These are phyloP conservation scores for Zelostemma sp. DNA, from an alignment of 1,140 invertebrate genomes.

Conservation along the genomic window DNA sequence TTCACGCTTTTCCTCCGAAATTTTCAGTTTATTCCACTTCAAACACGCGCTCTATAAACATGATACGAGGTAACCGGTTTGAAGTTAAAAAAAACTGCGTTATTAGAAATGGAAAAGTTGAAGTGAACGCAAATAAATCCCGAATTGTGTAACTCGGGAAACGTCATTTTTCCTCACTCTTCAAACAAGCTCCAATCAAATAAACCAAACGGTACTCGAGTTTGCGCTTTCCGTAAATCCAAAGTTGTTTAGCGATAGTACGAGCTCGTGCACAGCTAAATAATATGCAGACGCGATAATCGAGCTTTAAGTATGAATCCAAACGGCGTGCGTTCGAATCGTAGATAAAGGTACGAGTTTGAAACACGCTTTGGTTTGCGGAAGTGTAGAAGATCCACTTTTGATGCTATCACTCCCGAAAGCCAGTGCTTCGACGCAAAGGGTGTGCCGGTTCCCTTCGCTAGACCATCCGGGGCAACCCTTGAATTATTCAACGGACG, in stretches of 20 bases:
- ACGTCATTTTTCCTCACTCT: too few species aligned
- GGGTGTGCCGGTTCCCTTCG: conserved; percentile 27
- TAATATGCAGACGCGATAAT: conserved; percentile 34
- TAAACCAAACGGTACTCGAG: too few species aligned
- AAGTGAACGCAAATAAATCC: too few species aligned
- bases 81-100: too few species aligned
- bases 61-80: too few species aligned
- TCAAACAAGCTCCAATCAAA: too few species aligned
- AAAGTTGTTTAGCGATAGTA: background rate
- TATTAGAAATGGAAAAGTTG: too few species aligned
- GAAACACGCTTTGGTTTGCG: conserved; percentile 27
- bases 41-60: too few species aligned
- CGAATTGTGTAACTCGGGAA: too few species aligned
- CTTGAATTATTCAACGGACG: conserved; percentile 61
- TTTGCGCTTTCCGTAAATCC: too few species aligned
- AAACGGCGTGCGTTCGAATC: conserved; percentile 20
- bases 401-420: conserved; percentile 43
- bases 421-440: conserved; percentile 39
- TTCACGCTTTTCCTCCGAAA: too few species aligned
- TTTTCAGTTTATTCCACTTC: too few species aligned
- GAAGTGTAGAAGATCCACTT: conserved; percentile 44
- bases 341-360: conserved; percentile 40
- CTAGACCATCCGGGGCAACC: conserved; percentile 37
- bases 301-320: conserved; percentile 40
- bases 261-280: background rate